These are phyloP conservation scores for Melieria picta DNA, from an alignment of 2,888 invertebrate genomes.

Conservation along the genomic window DNA sequence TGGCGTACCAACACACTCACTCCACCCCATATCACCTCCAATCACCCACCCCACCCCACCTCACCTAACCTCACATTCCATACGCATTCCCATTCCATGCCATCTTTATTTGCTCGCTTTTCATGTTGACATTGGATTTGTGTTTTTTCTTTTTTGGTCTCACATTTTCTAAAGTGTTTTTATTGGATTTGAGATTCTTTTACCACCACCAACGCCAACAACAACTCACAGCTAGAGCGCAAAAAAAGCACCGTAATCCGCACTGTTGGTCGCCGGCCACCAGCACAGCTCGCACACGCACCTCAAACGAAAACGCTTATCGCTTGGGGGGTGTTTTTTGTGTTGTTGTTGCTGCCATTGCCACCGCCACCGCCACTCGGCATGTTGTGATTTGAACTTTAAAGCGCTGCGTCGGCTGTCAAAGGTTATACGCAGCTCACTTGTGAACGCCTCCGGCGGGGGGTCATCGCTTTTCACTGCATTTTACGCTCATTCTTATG, in stretches of 20 bases:
- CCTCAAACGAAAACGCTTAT: no score
- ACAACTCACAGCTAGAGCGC: background rate
- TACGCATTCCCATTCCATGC: no score
- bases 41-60: no score
- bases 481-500: constrained; percentile 22
- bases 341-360: constrained; percentile 24
- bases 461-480: constrained; percentile 36
- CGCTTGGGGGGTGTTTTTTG: constrained; percentile 30
- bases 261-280: background rate
- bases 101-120: background rate
- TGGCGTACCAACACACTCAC: no score
- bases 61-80: no score
- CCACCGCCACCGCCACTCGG: constrained; percentile 39
- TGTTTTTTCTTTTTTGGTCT: background rate
- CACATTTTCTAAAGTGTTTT: constrained; percentile 41
- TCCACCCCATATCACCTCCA: no score
- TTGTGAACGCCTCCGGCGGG: constrained; percentile 50
- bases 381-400: constrained; percentile 29
- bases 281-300: background rate
- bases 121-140: background rate
- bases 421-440: constrained; percentile 56
- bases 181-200: constrained; percentile 42
- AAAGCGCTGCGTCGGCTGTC: constrained; percentile 35
- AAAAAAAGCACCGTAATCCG: background rate
- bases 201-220: background rate